Evolutionary conservation across 2,113 vertebrate genomes (phyloP).

Genomic region (Prionailurus bengalensis): DNA sequence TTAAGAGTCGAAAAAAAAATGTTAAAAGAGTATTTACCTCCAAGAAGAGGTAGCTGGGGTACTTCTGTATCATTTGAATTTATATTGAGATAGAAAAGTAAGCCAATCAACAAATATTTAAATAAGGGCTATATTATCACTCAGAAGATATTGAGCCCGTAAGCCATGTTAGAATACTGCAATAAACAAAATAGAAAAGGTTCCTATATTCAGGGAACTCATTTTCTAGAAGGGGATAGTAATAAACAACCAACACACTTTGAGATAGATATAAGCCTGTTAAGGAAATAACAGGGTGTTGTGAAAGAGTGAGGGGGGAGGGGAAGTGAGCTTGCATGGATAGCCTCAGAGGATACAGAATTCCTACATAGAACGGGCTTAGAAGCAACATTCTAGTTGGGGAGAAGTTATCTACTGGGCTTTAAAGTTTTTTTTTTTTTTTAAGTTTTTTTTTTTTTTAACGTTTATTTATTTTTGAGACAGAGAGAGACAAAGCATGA

Average conservation of each 20-base stretch:
- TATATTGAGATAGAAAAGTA: not conserved
- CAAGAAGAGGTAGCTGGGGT: not conserved
- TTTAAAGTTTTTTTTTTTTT: not conserved
- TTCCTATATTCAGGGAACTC: not conserved
- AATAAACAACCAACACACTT: not conserved
- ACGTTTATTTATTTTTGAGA: too few species aligned
- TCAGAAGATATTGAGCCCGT: not conserved
- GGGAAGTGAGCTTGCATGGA: not conserved
- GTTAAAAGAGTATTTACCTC: not conserved
- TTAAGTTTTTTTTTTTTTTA: too few species aligned
- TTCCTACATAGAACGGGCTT: not conserved
- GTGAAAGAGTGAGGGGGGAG: not conserved
- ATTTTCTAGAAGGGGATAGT: not conserved
- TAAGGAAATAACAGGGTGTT: conserved; percentile 27
- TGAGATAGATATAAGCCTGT: not conserved
- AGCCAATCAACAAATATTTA: conserved; percentile 10
- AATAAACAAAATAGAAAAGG: conserved; percentile 18
- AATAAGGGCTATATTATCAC: conserved; percentile 23
- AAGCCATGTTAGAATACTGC: not conserved
- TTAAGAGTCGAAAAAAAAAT: not conserved
- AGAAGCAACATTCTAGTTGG: not conserved
- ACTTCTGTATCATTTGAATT: conserved; percentile 41
- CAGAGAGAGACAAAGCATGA: too few species aligned
- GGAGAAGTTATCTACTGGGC: not conserved
- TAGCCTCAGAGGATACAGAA: not conserved